Percentiles rank a stretch among this genome's conserved stretches.
phyloP scores from a whole-genome alignment of 2,113 vertebrate genomes.

The Neolamprologus longior region DNA sequence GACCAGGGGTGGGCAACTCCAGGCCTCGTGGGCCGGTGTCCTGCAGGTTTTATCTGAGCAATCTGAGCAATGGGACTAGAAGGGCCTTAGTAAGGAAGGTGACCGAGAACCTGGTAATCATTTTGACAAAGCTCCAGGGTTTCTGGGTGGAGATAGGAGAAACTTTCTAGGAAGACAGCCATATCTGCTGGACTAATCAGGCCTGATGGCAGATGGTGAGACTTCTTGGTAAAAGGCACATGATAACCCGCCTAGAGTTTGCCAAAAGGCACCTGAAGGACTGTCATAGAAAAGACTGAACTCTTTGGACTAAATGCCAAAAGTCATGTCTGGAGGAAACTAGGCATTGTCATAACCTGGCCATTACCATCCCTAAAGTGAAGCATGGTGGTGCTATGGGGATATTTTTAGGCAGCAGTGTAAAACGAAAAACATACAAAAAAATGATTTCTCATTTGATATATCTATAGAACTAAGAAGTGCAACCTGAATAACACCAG shows the following conservation, averaged over 20 bases:
- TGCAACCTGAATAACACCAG: neutral
- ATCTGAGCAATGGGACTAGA: neutral
- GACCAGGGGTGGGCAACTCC: neutral
- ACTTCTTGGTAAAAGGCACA: neutral
- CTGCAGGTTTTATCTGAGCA: neutral
- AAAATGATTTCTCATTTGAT: neutral
- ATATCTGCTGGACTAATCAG: neutral
- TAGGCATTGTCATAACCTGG: neutral
- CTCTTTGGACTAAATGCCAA: neutral
- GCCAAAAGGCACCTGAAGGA: neutral
- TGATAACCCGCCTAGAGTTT: neutral
- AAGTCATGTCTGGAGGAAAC: neutral
- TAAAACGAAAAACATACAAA: neutral
- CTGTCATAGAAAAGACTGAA: neutral
- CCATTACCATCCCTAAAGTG: neutral
- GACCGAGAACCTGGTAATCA: neutral
- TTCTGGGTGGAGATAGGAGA: neutral
- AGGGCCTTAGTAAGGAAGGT: neutral
- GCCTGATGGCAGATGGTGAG: neutral
- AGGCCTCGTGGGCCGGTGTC: neutral
- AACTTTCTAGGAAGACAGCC: rapidly evolving
- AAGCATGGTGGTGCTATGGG: neutral
- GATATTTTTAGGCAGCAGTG: neutral
- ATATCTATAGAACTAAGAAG: neutral
- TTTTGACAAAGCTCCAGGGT: neutral